Evolutionary conservation across 2,888 invertebrate species (phyloP).

Genomic region (Mayetiola destructor): DNA sequence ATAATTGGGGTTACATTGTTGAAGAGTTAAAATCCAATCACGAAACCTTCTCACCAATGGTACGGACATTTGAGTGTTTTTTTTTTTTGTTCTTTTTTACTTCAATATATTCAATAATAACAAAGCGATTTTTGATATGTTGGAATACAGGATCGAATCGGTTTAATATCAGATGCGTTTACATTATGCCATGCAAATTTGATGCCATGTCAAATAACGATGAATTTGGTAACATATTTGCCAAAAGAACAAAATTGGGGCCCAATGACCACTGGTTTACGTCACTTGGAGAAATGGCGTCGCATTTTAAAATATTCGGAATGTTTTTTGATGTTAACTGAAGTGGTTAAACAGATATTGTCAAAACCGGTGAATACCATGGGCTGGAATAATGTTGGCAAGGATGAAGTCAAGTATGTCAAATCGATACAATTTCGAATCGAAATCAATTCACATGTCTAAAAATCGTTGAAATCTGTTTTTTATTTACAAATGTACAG

Average conservation of each 20-base stretch:
- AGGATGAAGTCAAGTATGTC: conserved; percentile 28
- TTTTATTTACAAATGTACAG: conserved; percentile 21
- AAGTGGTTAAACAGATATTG: conserved; percentile 33
- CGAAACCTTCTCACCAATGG: conserved; percentile 29
- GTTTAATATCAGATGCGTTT: conserved; percentile 34
- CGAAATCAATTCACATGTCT: background rate
- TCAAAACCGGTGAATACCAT: conserved; percentile 30
- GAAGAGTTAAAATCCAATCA: conserved; percentile 30
- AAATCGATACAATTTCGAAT: background rate
- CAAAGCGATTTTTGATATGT: background rate
- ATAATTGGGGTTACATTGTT: conserved; percentile 33
- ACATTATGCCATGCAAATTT: conserved; percentile 35
- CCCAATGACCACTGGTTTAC: conserved; percentile 30
- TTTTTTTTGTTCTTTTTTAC: background rate
- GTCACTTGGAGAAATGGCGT: conserved; percentile 34
- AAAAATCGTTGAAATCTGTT: background rate
- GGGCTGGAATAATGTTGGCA: conserved; percentile 32
- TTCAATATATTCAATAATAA: background rate
- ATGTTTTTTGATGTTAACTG: conserved; percentile 34
- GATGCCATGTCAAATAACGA: conserved; percentile 33
- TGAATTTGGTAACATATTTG: conserved; percentile 34
- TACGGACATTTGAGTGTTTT: conserved; percentile 18
- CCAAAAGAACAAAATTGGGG: conserved; percentile 34
- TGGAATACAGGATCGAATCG: conserved; percentile 30
- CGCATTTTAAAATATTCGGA: conserved; percentile 36